Conservation (phyloP, 2,888 invertebrate genomes). For the Drosophila recens region DNA sequence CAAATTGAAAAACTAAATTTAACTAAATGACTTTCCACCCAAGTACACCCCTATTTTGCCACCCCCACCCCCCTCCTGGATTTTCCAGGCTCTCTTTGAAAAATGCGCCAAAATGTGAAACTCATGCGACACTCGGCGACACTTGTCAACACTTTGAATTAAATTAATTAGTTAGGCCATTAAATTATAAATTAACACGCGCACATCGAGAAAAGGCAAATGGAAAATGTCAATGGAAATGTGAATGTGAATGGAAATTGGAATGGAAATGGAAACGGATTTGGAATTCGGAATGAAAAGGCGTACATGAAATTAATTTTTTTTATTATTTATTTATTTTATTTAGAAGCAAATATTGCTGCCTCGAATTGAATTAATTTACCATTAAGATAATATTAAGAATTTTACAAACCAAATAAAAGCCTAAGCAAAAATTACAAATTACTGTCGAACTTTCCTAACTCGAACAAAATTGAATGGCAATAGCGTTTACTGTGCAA, state of each 20-base stretch:
- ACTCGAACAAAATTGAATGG: no score
- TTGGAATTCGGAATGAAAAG: no score
- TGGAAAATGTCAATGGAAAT: background rate
- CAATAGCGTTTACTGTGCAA: no score
- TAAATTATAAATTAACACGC: slow-evolving; percentile 5
- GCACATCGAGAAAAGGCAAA: background rate
- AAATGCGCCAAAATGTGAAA: slow-evolving; percentile 28
- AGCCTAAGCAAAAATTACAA: no score
- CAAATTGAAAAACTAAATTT: slow-evolving; percentile 60
- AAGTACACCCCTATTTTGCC: background rate
- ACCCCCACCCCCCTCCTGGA: background rate
- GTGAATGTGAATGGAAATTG: background rate
- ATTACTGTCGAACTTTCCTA: no score
- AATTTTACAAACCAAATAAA: no score
- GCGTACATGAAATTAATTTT: no score
- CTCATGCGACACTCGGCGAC: slow-evolving; percentile 46
- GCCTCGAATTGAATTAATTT: no score
- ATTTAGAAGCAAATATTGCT: no score
- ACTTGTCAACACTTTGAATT: slow-evolving; percentile 44
- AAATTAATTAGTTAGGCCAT: slow-evolving; percentile 42
- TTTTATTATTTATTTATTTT: no score
- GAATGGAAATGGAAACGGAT: no score
- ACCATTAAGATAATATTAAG: no score
- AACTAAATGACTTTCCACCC: slow-evolving; percentile 41
- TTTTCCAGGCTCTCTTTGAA: slow-evolving; percentile 6